A percentile compares a stretch with the other conserved stretches of the same genome.
These are phyloP conservation scores for Holacanthella duospinosa DNA, from an alignment of 2,888 invertebrate genomes.

Conservation along the genomic window DNA sequence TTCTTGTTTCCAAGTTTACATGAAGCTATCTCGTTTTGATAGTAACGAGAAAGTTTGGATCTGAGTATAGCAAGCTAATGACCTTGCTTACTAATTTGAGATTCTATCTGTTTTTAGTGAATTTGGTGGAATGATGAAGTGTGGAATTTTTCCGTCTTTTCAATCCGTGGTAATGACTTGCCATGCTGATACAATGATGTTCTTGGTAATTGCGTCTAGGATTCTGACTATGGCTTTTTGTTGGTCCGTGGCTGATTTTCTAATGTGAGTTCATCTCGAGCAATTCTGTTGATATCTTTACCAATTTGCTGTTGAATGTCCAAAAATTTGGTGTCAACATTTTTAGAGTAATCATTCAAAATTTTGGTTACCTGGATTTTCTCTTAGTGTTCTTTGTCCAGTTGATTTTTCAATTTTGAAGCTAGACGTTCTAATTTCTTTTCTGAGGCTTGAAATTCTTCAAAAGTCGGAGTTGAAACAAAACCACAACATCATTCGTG, in stretches of 20 bases:
- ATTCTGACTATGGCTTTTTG: neutral
- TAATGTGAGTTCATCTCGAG: neutral
- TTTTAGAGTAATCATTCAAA: slow-evolving; percentile 10
- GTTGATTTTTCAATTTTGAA: neutral
- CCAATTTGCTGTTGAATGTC: too few relatives aligned
- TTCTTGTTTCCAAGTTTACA: neutral
- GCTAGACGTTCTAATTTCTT: neutral
- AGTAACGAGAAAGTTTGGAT: neutral
- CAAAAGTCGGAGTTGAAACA: neutral
- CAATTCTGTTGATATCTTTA: neutral
- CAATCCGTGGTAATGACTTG: neutral
- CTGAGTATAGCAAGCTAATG: neutral
- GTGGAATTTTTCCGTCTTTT: neutral
- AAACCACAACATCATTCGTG: neutral
- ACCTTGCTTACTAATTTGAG: neutral
- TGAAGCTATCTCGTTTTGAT: neutral
- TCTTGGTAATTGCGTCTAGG: neutral
- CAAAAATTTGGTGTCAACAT: neutral
- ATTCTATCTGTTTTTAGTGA: neutral
- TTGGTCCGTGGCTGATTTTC: neutral
- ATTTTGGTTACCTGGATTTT: slow-evolving; percentile 4
- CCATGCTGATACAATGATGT: neutral
- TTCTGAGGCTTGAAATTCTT: neutral
- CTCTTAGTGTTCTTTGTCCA: neutral
- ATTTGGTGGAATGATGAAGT: neutral